These are phyloP conservation scores for Rhopalosiphum nymphaeae DNA, from an alignment of 2,888 invertebrate species.

Conservation along the genomic window DNA sequence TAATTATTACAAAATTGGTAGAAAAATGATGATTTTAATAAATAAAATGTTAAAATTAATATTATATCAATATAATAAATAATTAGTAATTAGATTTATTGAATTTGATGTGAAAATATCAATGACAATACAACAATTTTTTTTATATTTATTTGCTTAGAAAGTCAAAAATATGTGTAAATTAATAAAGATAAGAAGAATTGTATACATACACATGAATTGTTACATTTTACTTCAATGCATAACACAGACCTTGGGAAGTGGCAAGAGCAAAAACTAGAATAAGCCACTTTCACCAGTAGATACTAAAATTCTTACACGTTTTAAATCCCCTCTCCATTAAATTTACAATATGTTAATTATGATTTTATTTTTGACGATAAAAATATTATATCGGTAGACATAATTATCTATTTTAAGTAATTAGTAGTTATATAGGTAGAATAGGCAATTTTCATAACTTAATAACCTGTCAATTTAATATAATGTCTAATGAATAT, in stretches of 20 bases:
- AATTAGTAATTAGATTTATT: neutral
- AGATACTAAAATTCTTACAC: constrained; percentile 22
- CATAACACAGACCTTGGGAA: constrained; percentile 57
- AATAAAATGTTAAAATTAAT: constrained; percentile 4
- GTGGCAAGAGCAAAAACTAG: constrained; percentile 58
- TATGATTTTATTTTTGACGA: neutral
- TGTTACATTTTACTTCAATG: constrained; percentile 22
- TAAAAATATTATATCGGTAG: neutral
- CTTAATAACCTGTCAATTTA: neutral
- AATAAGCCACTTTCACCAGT: constrained; percentile 60
- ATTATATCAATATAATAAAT: neutral
- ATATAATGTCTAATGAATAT: neutral
- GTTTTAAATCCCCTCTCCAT: constrained; percentile 14
- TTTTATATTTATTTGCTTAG: neutral
- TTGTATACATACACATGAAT: neutral
- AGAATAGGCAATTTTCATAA: neutral
- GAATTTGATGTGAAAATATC: too few relatives aligned
- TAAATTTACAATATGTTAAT: neutral
- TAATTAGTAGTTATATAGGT: constrained; percentile 12
- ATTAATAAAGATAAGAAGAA: constrained; percentile 1
- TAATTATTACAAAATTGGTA: neutral
- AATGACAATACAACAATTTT: neutral
- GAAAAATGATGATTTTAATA: neutral
- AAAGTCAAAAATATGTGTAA: neutral
- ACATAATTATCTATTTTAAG: neutral